Evolutionary conservation across 1,140 invertebrate species (phyloP), one percentile per base, ranked within the genome.

Genomic region (Conopomorpha cramerella): DNA sequence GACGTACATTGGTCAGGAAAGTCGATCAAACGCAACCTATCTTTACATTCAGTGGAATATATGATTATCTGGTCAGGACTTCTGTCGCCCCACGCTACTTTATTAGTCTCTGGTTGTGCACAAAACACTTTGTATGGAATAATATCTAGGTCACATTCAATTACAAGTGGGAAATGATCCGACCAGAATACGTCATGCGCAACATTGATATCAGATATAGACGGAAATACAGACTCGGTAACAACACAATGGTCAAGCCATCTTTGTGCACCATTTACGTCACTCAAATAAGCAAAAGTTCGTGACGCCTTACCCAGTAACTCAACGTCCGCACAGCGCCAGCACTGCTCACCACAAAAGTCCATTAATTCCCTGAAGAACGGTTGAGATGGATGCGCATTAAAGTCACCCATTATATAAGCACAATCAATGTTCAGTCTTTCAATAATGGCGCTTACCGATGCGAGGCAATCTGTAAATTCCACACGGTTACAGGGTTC

Each of bases 1-100:
- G 8, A 16, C 10, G 1, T n/a, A 16, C 26, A 27, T 14, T 27
- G 23, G 2, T 13, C 13, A n/a, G 34, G 25, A 11, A 35, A 35
- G 16, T 35, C 34, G 14, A 35, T 25, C 6, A 35, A 14, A 2
- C 25, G 11, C 10, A 35, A 27, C 11, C 15, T 26, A 6, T 35
- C 13, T 16, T 35, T 11, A 16, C 34, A 35, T 2, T 7, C 13
- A 8, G 3, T 13, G 10, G 4, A 13, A 16, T 35, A 35, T 2
- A 14, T 7, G 1, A 14, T 11, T 3, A 35, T 16, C 15, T 35
- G 34, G 3, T 27, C 23, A 3, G 13, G 8, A 8, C 12, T 2
- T 35, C 34, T 35, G 8, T 35, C 23, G 1, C 34, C 34, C 34
- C 34, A 35, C 3, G 16, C 6, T 16, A 35, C 14, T 15, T 30